phyloP scores from a whole-genome alignment of 2,113 vertebrate species.

The Esox niger region DNA sequence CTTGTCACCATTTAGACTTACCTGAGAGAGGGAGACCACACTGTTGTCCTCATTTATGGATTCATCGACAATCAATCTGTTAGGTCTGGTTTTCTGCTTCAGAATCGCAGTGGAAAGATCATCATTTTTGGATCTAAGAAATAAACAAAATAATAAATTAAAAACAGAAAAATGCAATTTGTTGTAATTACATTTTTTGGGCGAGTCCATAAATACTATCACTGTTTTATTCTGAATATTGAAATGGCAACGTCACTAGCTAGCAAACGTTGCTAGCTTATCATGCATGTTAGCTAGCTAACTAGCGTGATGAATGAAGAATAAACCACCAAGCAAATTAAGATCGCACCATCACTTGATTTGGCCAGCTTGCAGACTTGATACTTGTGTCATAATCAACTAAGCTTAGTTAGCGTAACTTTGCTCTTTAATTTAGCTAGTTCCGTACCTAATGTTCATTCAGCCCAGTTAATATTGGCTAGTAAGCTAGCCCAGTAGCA shows the following conservation, averaged over 20 bases:
- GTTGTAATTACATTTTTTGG: no score
- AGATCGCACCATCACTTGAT: no score
- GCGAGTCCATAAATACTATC: no score
- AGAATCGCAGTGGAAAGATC: slow-evolving; percentile 97
- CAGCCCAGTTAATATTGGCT: slow-evolving; percentile 15
- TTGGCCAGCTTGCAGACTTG: no score
- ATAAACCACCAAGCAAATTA: no score
- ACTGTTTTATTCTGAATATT: neutral
- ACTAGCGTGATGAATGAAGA: no score
- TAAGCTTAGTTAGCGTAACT: neutral
- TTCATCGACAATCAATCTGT: slow-evolving; percentile 97
- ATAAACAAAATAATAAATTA: neutral
- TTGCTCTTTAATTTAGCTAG: neutral
- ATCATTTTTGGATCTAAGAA: slow-evolving; percentile 84
- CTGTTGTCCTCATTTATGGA: slow-evolving; percentile 99
- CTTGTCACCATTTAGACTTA: slow-evolving; percentile 38
- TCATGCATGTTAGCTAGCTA: no score
- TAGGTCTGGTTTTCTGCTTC: slow-evolving; percentile 97
- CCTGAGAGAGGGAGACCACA: slow-evolving; percentile 97
- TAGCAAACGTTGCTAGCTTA: no score
- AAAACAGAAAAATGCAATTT: neutral
- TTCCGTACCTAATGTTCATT: neutral
- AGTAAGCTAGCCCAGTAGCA: slow-evolving; percentile 19
- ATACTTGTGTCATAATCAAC: neutral
- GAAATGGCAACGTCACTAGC: neutral